These are phyloP conservation scores for Seriola dumerili DNA, from an alignment of 2,113 vertebrate species.

Conservation along the genomic window DNA sequence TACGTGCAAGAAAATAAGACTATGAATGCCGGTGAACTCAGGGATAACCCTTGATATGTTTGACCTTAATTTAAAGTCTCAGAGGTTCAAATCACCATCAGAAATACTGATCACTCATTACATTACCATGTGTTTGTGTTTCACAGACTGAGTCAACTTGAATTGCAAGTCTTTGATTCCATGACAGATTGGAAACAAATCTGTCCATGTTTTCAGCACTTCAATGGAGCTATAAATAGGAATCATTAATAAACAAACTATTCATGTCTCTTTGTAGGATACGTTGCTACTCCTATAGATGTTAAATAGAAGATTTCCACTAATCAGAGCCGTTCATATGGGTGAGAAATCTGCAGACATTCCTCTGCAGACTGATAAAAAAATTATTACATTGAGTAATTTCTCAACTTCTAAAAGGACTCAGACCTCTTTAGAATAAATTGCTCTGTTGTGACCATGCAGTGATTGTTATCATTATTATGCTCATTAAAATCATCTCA, in stretches of 20 bases:
- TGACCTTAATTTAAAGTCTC: neutral
- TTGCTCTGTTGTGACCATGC: neutral
- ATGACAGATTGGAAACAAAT: slow-evolving; percentile 57
- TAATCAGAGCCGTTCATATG: neutral
- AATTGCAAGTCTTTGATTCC: slow-evolving; percentile 60
- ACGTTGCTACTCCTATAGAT: neutral
- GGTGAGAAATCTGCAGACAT: neutral
- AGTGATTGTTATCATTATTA: neutral
- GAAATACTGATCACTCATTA: slow-evolving; percentile 21
- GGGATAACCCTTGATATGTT: slow-evolving; percentile 7
- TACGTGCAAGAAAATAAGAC: neutral
- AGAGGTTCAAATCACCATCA: slow-evolving; percentile 24
- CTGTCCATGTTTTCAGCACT: slow-evolving; percentile 8
- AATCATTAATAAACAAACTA: slow-evolving; percentile 19
- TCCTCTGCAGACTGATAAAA: neutral
- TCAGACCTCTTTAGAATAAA: neutral
- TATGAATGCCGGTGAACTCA: neutral
- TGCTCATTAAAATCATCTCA: slow-evolving; percentile 27
- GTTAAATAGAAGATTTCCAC: neutral
- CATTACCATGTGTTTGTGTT: slow-evolving; percentile 63
- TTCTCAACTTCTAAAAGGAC: neutral
- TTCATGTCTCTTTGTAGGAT: neutral
- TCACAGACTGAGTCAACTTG: slow-evolving; percentile 58
- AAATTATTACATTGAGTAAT: too few species aligned
- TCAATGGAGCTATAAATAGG: slow-evolving; percentile 28